These are phyloP conservation scores for Dufourea novaeangliae DNA, from an alignment of 1,140 invertebrate genomes.

Conservation along the genomic window DNA sequence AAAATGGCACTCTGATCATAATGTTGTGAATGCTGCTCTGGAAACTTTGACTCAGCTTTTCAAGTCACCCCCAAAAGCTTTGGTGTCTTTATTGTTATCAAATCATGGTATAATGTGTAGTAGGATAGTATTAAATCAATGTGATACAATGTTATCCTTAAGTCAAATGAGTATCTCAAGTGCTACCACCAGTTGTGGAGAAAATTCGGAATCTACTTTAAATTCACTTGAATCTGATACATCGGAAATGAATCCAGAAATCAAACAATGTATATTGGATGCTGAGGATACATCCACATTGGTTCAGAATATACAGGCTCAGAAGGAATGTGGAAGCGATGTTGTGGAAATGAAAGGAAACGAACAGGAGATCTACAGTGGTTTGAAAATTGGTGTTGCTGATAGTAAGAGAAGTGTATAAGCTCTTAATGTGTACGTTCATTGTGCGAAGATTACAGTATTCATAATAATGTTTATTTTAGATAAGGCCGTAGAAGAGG, in stretches of 20 bases:
- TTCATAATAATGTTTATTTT: slow-evolving; percentile 40
- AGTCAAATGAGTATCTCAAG: slow-evolving; percentile 77
- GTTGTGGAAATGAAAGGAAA: slow-evolving; percentile 66
- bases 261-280: slow-evolving; percentile 72
- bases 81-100: slow-evolving; percentile 84
- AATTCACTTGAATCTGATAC: slow-evolving; percentile 76
- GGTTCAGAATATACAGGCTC: slow-evolving; percentile 43
- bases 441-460: slow-evolving; percentile 20
- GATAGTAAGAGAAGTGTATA: slow-evolving; percentile 66
- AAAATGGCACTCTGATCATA: slow-evolving; percentile 87
- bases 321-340: slow-evolving; percentile 53
- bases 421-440: neutral
- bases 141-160: slow-evolving; percentile 61
- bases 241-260: slow-evolving; percentile 70
- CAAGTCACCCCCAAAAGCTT: slow-evolving; percentile 84
- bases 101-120: slow-evolving; percentile 82
- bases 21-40: slow-evolving; percentile 91
- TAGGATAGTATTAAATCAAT: slow-evolving; percentile 75
- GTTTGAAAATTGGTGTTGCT: slow-evolving; percentile 65
- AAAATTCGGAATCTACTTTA: slow-evolving; percentile 74
- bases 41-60: slow-evolving; percentile 91
- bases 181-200: slow-evolving; percentile 74
- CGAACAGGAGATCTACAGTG: slow-evolving; percentile 68
- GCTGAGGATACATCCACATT: slow-evolving; percentile 44
- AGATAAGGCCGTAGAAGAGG: slow-evolving; percentile 65